These are phyloP conservation scores for Muscicapa comitata DNA, from an alignment of 2,797 vertebrate genomes.

Conservation along the genomic window DNA sequence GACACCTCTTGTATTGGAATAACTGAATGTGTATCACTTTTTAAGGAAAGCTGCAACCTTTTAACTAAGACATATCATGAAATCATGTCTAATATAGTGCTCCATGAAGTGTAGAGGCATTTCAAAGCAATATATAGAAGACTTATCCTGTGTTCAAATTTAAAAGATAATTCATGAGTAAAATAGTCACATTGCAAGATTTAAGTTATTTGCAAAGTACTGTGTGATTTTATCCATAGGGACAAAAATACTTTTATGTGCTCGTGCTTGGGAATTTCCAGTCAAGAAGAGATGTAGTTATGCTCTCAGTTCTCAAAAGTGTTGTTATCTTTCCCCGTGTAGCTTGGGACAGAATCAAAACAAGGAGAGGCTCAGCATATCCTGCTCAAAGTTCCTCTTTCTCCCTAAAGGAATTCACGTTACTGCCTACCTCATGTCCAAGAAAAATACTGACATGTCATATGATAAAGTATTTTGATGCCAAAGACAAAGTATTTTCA, in stretches of 20 bases:
- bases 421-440: background rate
- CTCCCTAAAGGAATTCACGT: background rate
- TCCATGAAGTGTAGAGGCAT: background rate
- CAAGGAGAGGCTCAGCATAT: background rate
- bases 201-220: background rate
- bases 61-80: background rate
- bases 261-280: background rate
- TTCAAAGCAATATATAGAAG: background rate
- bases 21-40: background rate
- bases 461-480: background rate
- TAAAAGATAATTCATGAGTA: background rate
- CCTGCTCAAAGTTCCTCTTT: background rate
- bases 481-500: background rate
- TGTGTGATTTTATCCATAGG: background rate
- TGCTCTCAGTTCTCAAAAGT: background rate
- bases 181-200: background rate
- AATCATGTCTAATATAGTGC: fast-evolving
- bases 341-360: background rate
- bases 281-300: background rate
- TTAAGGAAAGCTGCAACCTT: background rate
- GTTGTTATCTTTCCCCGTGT: background rate
- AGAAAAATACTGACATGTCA: background rate
- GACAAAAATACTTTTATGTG: background rate
- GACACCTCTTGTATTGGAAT: background rate
- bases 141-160: background rate